phyloP scores from a whole-genome alignment of 2,113 vertebrate genomes.

The Mirza zaza region DNA sequence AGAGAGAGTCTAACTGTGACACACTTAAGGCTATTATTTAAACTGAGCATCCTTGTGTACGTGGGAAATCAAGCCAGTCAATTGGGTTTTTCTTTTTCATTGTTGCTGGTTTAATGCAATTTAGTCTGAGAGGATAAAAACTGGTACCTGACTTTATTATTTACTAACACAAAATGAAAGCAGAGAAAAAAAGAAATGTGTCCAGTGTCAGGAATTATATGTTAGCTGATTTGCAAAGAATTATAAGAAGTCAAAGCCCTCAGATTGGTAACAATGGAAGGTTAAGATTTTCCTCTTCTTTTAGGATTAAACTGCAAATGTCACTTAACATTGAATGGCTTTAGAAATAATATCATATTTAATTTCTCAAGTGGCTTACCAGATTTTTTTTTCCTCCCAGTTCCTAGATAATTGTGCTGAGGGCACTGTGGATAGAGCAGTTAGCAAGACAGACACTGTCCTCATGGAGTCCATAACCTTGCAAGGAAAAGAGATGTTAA shows the following conservation, averaged over 20 bases:
- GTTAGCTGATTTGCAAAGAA: conserved; percentile 42
- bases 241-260: not conserved
- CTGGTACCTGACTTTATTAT: conserved; percentile 42
- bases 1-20: conserved; percentile 28
- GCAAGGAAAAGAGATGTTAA: not conserved
- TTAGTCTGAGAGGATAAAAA: conserved; percentile 36
- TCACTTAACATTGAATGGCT: conserved; percentile 23
- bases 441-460: not conserved
- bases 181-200: not conserved
- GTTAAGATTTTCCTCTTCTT: not conserved
- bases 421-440: not conserved
- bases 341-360: conserved; percentile 2
- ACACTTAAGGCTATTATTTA: conserved; percentile 43
- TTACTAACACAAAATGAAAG: conserved; percentile 14
- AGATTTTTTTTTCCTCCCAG: not conserved
- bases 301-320: conserved; percentile 18
- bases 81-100: conserved; percentile 28
- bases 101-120: conserved; percentile 49
- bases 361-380: conserved; percentile 41
- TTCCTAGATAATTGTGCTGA: conserved; percentile 42
- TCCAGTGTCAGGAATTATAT: not conserved
- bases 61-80: conserved; percentile 42
- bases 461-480: not conserved
- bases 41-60: not conserved
- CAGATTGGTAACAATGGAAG: not conserved